These are phyloP conservation scores for Hyla sarda DNA, from an alignment of 2,113 vertebrate genomes.

Conservation along the genomic window DNA sequence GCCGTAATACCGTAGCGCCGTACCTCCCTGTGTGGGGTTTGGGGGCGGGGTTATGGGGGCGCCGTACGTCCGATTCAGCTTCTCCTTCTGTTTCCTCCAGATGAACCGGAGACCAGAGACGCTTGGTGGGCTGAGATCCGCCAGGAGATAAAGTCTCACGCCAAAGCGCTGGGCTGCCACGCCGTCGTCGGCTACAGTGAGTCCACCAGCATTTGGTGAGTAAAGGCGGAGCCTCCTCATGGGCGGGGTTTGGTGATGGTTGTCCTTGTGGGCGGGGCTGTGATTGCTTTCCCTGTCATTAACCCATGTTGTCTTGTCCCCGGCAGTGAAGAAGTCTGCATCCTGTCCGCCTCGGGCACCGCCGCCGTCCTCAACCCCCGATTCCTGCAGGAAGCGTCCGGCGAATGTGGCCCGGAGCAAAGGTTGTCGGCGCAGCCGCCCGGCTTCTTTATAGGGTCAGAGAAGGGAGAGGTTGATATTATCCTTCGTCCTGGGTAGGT, in stretches of 20 bases:
- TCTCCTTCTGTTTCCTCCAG: conserved; percentile 79
- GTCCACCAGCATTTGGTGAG: conserved; percentile 98
- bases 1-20: neutral
- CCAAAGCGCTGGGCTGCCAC: conserved; percentile 96
- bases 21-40: too few species aligned
- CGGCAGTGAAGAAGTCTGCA: conserved; percentile 95
- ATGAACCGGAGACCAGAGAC: conserved; percentile 97
- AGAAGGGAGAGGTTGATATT: conserved; percentile 80
- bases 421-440: conserved; percentile 83
- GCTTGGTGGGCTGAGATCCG: conserved; percentile 99
- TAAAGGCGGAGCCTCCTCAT: neutral
- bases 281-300: neutral
- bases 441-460: conserved; percentile 82
- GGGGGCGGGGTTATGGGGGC: neutral
- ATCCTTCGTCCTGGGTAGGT: conserved; percentile 77
- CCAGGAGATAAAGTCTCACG: conserved; percentile 99
- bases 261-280: neutral
- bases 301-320: conserved; percentile 40
- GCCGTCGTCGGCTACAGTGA: conserved; percentile 98
- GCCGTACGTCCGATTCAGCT: neutral
- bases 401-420: conserved; percentile 90
- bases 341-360: conserved; percentile 95
- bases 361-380: conserved; percentile 94
- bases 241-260: too few species aligned
- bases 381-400: conserved; percentile 91